Percentiles rank a stretch among this genome's conserved stretches.
Conservation (phyloP, 2,888 invertebrate genomes). For the Megalurothrips usitatus region DNA sequence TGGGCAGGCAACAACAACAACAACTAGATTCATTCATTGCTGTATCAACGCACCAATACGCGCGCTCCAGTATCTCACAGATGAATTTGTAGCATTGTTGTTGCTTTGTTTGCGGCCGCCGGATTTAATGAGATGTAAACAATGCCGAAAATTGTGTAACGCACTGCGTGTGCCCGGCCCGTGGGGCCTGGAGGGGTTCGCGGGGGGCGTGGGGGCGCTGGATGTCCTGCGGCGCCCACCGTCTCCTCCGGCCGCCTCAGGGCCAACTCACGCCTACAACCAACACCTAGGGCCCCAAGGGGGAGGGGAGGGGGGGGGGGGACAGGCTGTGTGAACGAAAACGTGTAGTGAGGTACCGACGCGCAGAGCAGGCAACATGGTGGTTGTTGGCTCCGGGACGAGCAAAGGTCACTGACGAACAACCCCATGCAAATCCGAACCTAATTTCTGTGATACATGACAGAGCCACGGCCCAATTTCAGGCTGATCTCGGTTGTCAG, state of each 20-base stretch:
- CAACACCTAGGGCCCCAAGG: neutral
- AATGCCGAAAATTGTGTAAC: slow-evolving; percentile 26
- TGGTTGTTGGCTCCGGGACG: too few species aligned
- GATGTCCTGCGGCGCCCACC: neutral
- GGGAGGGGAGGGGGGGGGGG: neutral
- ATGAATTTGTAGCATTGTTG: slow-evolving; percentile 17
- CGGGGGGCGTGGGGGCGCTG: neutral
- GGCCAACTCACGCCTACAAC: neutral
- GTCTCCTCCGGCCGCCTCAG: neutral
- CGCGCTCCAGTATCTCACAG: slow-evolving; percentile 13
- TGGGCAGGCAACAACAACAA: neutral
- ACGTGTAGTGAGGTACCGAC: too few species aligned
- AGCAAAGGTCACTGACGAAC: neutral
- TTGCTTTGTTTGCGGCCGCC: neutral
- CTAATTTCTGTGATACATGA: too few species aligned
- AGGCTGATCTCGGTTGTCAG: too few species aligned
- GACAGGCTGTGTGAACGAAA: neutral
- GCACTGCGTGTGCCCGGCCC: neutral
- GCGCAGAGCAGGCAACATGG: too few species aligned
- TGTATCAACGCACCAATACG: neutral
- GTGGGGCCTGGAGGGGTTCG: neutral
- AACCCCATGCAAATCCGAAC: too few species aligned
- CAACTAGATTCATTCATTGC: neutral
- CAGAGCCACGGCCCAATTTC: too few species aligned
- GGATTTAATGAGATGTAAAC: slow-evolving; percentile 11